phyloP scores from a whole-genome alignment of 2,888 invertebrate species.

The Serrognathus titanus region DNA sequence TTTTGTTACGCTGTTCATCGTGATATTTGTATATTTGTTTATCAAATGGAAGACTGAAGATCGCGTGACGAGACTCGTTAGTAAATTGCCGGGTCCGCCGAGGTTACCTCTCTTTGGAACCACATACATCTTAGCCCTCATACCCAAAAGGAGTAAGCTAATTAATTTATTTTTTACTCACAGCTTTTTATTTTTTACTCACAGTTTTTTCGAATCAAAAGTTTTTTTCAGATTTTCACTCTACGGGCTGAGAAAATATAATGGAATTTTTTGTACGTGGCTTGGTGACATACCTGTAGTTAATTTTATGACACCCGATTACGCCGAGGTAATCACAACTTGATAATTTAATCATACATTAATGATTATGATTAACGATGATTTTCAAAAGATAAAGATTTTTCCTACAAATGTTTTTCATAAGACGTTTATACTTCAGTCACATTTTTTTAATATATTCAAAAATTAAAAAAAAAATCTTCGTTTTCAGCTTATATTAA shows the following conservation, averaged over 20 bases:
- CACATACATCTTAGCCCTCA: slow-evolving; percentile 16
- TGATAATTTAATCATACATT: no score
- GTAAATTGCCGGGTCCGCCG: slow-evolving; percentile 20
- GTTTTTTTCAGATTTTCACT: neutral
- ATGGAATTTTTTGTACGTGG: neutral
- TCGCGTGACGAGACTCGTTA: no score
- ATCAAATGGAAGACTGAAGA: no score
- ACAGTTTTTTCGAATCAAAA: neutral
- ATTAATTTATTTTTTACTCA: neutral
- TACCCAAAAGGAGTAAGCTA: slow-evolving; percentile 23
- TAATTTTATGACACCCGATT: neutral
- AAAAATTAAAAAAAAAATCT: neutral
- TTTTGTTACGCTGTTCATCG: no score
- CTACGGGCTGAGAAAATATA: neutral
- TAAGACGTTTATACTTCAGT: no score
- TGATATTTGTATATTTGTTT: no score
- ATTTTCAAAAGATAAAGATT: no score
- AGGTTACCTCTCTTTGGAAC: slow-evolving; percentile 28
- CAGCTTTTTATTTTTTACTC: neutral
- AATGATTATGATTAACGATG: no score
- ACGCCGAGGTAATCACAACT: neutral
- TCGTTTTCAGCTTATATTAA: slow-evolving; percentile 28
- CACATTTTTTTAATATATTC: no score
- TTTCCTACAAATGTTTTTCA: no score
- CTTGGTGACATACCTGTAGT: neutral